Evolutionary conservation across 1,140 invertebrate species (phyloP).

Genomic region (Phenacoccus solenopsis): DNA sequence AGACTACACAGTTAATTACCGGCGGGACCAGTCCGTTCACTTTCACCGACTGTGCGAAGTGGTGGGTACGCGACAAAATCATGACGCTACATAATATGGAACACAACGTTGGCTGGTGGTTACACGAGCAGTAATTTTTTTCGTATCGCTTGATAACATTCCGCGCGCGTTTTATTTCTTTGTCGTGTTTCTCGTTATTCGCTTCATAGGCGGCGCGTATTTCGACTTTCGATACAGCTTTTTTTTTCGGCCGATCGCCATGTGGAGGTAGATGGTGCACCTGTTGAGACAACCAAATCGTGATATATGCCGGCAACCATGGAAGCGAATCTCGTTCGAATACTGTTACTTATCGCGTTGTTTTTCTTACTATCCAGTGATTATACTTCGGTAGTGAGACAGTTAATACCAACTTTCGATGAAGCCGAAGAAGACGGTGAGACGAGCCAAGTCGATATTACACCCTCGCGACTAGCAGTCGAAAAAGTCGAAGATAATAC

Average conservation of each 20-base stretch:
- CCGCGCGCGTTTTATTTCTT: background rate
- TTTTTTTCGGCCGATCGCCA: background rate
- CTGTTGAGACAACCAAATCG: background rate
- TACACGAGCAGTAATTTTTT: background rate
- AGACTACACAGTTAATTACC: background rate
- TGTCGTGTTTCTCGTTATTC: background rate
- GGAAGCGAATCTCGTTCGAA: conserved; percentile 5
- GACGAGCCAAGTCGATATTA: background rate
- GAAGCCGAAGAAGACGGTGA: background rate
- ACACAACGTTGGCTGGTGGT: background rate
- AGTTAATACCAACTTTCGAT: conserved; percentile 12
- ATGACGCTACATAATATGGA: background rate
- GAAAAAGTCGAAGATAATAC: background rate
- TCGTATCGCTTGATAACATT: background rate
- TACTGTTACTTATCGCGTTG: conserved; percentile 21
- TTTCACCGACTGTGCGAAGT: conserved; percentile 1
- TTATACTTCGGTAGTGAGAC: conserved; percentile 19
- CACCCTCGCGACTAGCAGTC: background rate
- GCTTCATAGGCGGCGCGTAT: background rate
- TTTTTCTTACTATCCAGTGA: conserved; percentile 25
- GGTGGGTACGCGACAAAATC: conserved; percentile 14
- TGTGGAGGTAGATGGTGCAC: background rate
- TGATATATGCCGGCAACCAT: background rate
- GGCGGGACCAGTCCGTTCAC: conserved; percentile 12
- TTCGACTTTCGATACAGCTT: background rate